A percentile compares a stretch with the other conserved stretches of the same genome.
phyloP scores from a whole-genome alignment of 2,113 vertebrate genomes.

The Amazona vittata region DNA sequence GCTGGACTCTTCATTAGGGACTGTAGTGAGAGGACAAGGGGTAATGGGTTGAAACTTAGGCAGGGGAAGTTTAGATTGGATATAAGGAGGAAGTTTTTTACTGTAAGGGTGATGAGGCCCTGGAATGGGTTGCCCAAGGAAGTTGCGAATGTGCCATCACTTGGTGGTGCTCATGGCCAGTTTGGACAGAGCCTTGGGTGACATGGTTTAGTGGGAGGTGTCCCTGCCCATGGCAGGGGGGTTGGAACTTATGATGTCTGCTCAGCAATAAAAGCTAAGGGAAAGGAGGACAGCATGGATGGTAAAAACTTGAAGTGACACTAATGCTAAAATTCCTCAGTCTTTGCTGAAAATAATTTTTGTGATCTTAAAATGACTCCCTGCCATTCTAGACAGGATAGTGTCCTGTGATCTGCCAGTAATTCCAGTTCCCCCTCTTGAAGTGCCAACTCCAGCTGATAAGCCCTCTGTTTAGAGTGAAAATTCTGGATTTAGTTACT shows the following conservation, averaged over 20 bases:
- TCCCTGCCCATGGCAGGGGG: too few relatives aligned
- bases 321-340: background rate
- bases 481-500: background rate
- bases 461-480: background rate
- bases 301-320: background rate
- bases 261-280: background rate
- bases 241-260: background rate
- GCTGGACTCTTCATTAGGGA: too few relatives aligned
- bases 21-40: too few relatives aligned
- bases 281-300: background rate
- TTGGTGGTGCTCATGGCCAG: too few relatives aligned
- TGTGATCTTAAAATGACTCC: background rate
- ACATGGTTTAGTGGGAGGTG: too few relatives aligned
- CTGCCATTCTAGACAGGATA: background rate
- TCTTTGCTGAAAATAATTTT: background rate
- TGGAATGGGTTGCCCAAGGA: too few relatives aligned
- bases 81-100: too few relatives aligned
- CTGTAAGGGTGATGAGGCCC: too few relatives aligned
- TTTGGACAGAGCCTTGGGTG: too few relatives aligned
- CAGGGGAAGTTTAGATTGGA: too few relatives aligned
- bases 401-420: background rate
- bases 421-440: background rate
- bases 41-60: too few relatives aligned
- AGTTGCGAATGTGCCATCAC: too few relatives aligned
- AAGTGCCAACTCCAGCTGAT: background rate